A percentile compares a stretch with the other conserved stretches of the same genome.
Conservation (phyloP, 1,140 invertebrate species). For the Hirudo medicinalis region DNA sequence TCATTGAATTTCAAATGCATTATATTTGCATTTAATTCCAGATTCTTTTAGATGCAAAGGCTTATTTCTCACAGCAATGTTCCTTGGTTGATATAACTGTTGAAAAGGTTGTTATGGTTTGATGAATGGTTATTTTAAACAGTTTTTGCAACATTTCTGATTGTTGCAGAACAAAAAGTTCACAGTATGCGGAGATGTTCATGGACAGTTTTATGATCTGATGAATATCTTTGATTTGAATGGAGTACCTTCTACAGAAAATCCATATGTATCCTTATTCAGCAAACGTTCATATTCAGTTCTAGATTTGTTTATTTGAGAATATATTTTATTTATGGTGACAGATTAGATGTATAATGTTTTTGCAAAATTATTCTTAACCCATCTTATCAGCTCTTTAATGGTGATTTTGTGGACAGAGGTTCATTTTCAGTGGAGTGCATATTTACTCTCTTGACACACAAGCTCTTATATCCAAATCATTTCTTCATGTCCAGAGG, state of each 20-base stretch:
- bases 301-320: neutral
- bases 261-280: conserved; percentile 69
- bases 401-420: conserved; percentile 97
- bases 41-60: conserved; percentile 18
- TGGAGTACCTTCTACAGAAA: conserved; percentile 79
- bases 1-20: neutral
- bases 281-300: neutral
- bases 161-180: conserved; percentile 63
- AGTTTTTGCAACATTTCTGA: conserved; percentile 16
- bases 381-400: conserved; percentile 58
- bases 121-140: neutral
- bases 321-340: neutral
- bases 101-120: conserved; percentile 46
- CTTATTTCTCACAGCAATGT: conserved; percentile 18
- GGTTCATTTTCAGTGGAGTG: conserved; percentile 98
- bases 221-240: conserved; percentile 96
- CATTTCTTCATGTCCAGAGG: conserved; percentile 96
- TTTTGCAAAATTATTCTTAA: conserved; percentile 27
- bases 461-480: conserved; percentile 89
- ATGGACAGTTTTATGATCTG: conserved; percentile 96
- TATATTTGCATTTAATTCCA: conserved; percentile 4
- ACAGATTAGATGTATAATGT: conserved; percentile 12
- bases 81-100: conserved; percentile 66
- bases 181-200: conserved; percentile 98
- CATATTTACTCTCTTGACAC: conserved; percentile 92